Evolutionary conservation across 2,113 vertebrate genomes (phyloP), one percentile per base, ranked within the genome.

Genomic region (Tylochromis polylepis): DNA sequence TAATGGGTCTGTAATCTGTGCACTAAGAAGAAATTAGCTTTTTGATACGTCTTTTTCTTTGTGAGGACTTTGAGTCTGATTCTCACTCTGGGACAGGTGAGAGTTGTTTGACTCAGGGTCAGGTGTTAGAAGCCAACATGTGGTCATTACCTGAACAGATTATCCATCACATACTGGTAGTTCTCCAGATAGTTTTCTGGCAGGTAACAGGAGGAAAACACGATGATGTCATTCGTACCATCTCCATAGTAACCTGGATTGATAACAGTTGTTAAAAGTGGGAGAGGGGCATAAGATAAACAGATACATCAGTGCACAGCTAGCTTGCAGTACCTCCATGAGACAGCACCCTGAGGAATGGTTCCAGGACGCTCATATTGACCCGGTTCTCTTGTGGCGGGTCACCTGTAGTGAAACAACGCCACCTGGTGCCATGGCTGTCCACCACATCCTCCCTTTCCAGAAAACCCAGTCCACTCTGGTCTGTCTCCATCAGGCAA

Each of bases 121-220:
- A 53, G 46, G 15, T 6, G 15, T 75, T 24, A 75, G 67, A 49
- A n/a, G 20, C 34, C 14, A 31, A 46, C 5, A 43, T 34, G 41
- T 29, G 67, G 34, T 0, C n/a, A 22, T 86, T 84, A 97, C 97
- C 96, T 97, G 91, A 97, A 97, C 60, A 98, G 94, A 79, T 97
- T 95, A 34, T 97, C 97, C 97, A 97, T 98, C 87, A 97, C 89
- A 2, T 97, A 96, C 41, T 95, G 67, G 18, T 98, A 97, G 70
- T 94, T 90, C 12, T 96, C 95, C 57, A 95, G 81, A 77, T 67
- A 95, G 87, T 95, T 97, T 51, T 95, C 93, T 0, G 97, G 97
- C 59, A 97, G 91, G 79, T 97, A 97, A 58, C 97, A 97, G 77
- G 97, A 96, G 20, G 97, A 95, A n/a, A 98, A 97, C 43, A 97